Evolutionary conservation across 2,797 vertebrate species (phyloP), one percentile per base, ranked within the genome.

Genomic region (Sebastolobus alascanus): DNA sequence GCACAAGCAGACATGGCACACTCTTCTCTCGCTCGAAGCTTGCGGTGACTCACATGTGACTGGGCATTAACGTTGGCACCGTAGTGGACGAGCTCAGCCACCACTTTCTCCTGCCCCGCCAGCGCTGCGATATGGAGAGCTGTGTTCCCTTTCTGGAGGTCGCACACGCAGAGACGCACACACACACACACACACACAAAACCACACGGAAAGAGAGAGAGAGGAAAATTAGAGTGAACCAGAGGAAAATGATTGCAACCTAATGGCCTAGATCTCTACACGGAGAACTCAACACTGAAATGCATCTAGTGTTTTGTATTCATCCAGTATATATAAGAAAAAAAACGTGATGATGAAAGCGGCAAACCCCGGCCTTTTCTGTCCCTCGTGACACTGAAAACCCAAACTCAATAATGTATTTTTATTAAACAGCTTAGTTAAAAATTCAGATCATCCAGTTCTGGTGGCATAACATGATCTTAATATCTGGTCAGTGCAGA

Each of bases 51-150:
- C 94, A 99, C 98, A 94, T 99, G 98, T 14, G 98, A 99, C 93
- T 99, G 98, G 1, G 97, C 97, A 12, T 99, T 99, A 90, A 99
- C 97, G 0, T 99, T 99, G 94, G 97, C 98, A 50, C 97, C 98
- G 1, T 98, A 98, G 92, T 98, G 96, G 82, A 97, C 96, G 8
- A 99, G 96, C 80, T 99, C 98, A 79, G 97, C 96, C 80, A 99
- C 98, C 90, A 99, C 98, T 5, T 97, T 97, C 63, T 97, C 97
- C 84, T 99, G 98, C 55, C 98, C 98, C 1, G 98, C 98, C 73
- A 99, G 91, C 16, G 98, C 98, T 20, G 98, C 98, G 0, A 99
- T 99, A 92, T 99, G 98, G 82, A 99, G 96, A 58, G 98, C 98
- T 0, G 98, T 99, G 94, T 99, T 99, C 79, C 98, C 98, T 86